Base-by-base conservation (phyloP, 2,797 vertebrate species). In the Gymnoscopelus braueri region DNA sequence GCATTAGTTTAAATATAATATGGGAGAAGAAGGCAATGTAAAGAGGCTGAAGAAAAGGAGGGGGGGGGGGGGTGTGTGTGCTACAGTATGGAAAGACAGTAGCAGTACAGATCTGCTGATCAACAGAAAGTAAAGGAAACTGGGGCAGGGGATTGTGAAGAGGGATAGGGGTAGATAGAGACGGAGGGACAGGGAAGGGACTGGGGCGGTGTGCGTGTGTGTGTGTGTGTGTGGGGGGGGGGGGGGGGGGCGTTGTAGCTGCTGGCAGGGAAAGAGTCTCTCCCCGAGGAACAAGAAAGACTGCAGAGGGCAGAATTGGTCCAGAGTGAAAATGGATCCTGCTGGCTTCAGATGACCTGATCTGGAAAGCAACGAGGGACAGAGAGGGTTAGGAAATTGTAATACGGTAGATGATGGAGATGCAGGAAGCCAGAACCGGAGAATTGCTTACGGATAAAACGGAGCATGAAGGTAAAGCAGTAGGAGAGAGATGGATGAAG, bases 301-400 rank as follows among this genome's bases (percentile, higher is more conserved):
- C 60, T 23, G 19, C 24, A 74, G 39, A 67, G 19, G n/a, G 29
- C 6, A 65, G 59, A 71, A 44, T 61, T 9, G 9, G n/a, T 63
- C 53, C 13, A 29, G 15, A 13, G 52, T 44, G 63, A 62, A 63
- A 75, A 60, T 62, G 14, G 5, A 26, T 26, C 57, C 53, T 58
- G 35, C 15, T 49, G 35, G 50, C 12, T 61, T 75, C 64, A 60
- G 13, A 51, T 48, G 55, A 2, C 24, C 24, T 73, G 67, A 63
- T 58, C 51, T 61, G 60, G 55, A 32, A 55, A 4, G 13, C n/a
- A 51, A 32, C 11, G 29, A 51, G 23, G 49, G 29, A 1, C 5
- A 12, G 65, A 6, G 6, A 35, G 32, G 39, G 14, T 48, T 2
- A 24, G 15, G 14, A 10, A 54, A 74, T 60, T 26, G 53, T 64